A percentile compares a stretch with the other conserved stretches of the same genome.
Conservation (phyloP, 2,797 vertebrate species). For the Malurus leucopterus region DNA sequence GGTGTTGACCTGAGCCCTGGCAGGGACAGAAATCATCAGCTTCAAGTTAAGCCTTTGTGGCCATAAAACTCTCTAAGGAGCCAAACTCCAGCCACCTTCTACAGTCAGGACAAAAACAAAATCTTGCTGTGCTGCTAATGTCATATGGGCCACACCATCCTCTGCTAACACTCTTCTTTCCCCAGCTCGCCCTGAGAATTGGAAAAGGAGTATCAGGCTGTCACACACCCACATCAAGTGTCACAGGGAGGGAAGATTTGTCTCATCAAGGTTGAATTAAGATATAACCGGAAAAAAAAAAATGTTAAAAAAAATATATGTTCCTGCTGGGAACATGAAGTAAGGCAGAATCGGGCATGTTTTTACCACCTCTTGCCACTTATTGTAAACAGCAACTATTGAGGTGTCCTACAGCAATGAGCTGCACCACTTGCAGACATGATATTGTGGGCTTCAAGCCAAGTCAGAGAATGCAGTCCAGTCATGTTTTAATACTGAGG, state of each 20-base stretch:
- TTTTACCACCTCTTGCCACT: neutral
- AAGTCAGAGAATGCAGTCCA: neutral
- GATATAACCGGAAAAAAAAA: neutral
- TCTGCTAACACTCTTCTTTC: neutral
- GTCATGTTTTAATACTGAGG: neutral
- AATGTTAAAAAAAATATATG: neutral
- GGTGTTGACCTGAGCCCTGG: neutral
- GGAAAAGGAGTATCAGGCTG: neutral
- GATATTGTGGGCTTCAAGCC: neutral
- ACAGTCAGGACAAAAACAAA: neutral
- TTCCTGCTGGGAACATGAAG: neutral
- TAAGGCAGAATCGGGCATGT: neutral
- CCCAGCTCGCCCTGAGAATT: neutral
- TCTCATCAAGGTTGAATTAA: neutral
- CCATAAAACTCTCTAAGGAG: neutral
- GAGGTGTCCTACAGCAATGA: neutral
- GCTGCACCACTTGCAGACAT: neutral
- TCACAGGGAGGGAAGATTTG: rapidly evolving
- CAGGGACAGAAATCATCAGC: neutral
- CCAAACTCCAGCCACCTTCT: neutral
- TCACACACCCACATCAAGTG: neutral
- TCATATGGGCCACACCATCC: neutral
- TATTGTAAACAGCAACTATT: neutral
- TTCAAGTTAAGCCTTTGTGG: neutral
- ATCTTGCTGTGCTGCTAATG: neutral